Evolutionary conservation across 1,140 invertebrate genomes (phyloP), one percentile per base, ranked within the genome.

Genomic region (Diabrotica virgifera): DNA sequence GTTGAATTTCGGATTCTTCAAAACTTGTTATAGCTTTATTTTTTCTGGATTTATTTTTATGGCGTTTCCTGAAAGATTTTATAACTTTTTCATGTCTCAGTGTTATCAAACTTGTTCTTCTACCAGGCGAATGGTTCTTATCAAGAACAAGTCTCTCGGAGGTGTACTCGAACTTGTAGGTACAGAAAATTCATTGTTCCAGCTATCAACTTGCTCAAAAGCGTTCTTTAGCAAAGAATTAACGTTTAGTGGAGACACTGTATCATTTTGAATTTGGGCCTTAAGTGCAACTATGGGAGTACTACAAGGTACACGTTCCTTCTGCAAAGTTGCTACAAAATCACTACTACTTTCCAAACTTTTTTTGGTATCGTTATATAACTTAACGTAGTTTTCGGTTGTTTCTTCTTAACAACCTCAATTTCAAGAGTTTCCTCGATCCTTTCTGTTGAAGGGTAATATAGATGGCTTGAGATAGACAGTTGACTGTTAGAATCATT

Each of bases 41-140:
- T 46, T 46, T 46, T 46, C 40, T 46, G 8, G 40, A 46, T 46
- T 61, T 65, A 37, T 9, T 52, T 5, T 58, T 59, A 5, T 64
- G 58, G 9, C 35, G 3, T 8, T 54, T 60, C 36, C 55, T 46
- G 5, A 13, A 50, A 7, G 52, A 61, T 60, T 65, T 61, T 50
- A 59, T 11, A 55, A 55, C 52, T 12, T 54, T 53, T 38, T 36
- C 10, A 11, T 59, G 12, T 35, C 52, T 51, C 9, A 55, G 55
- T 14, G 51, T 60, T 3, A 59, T 59, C 4, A 40, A 61, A 13
- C 54, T 46, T 50, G 46, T 13, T 36, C 53, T 65, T 9, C 40
- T 46, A 24, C 24, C 24, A 46, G 40, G 40, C 6, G 40, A 46
- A 24, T 24, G 1, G 24, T 24, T 24, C 24, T 24, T 24, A 24